These are phyloP conservation scores for Alentia gelatinosa DNA, from an alignment of 2,888 invertebrate genomes.

Conservation along the genomic window DNA sequence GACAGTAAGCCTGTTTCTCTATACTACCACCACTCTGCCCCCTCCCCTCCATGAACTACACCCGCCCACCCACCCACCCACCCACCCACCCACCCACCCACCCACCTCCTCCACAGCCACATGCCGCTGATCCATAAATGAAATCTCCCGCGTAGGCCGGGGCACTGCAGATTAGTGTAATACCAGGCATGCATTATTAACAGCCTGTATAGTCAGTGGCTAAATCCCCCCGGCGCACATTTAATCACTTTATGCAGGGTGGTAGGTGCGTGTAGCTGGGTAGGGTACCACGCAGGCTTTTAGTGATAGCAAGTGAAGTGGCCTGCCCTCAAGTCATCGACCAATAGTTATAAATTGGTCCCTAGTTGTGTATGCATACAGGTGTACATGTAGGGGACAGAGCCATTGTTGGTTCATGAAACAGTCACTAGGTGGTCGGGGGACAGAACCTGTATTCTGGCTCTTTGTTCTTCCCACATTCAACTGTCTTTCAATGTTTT, in stretches of 20 bases:
- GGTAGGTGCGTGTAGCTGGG: neutral
- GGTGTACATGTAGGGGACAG: too few relatives aligned
- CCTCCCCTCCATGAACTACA: neutral
- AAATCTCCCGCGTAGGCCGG: neutral
- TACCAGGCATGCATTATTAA: conserved; percentile 32
- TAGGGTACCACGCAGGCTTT: neutral
- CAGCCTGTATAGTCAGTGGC: conserved; percentile 21
- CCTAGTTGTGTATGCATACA: neutral
- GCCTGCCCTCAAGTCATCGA: conserved; percentile 1
- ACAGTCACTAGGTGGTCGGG: too few relatives aligned
- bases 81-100: neutral
- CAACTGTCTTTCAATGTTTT: too few relatives aligned
- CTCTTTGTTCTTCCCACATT: too few relatives aligned
- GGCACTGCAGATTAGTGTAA: conserved; percentile 12
- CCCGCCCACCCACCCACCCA: neutral
- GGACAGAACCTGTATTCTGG: too few relatives aligned
- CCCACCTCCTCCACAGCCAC: neutral
- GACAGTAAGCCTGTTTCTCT: too few relatives aligned
- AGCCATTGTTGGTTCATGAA: too few relatives aligned
- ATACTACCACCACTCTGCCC: neutral
- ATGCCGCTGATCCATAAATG: conserved; percentile 33
- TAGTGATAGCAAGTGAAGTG: conserved; percentile 11
- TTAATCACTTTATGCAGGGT: conserved; percentile 11
- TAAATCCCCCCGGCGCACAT: conserved; percentile 20
- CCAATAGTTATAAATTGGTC: neutral